phyloP scores from a whole-genome alignment of 2,888 invertebrate genomes.

The Volucella inanis region DNA sequence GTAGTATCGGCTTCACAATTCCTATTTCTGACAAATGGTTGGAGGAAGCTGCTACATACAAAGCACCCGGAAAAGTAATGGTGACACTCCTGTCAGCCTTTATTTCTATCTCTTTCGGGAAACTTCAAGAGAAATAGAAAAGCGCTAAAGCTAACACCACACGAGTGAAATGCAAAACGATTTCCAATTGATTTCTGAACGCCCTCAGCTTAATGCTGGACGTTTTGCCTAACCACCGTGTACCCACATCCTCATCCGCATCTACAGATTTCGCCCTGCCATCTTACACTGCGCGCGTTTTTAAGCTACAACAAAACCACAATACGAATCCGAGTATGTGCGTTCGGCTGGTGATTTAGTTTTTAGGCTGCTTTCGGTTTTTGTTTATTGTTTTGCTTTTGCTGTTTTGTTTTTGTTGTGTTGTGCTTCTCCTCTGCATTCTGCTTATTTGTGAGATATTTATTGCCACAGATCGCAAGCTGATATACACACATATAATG shows the following conservation, averaged over 20 bases:
- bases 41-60: conserved; percentile 21
- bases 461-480: conserved; percentile 83
- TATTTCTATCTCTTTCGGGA: conserved; percentile 27
- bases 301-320: too few relatives aligned
- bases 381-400: conserved; percentile 23
- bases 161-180: conserved; percentile 58
- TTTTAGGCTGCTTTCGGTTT: conserved; percentile 47
- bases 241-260: conserved; percentile 31
- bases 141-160: conserved; percentile 39
- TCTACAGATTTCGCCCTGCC: conserved; percentile 32
- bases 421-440: conserved; percentile 81
- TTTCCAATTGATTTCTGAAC: conserved; percentile 70
- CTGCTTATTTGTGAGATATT: conserved; percentile 84
- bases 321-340: conserved; percentile 34
- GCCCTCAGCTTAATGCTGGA: conserved; percentile 52
- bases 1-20: conserved; percentile 18
- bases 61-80: conserved; percentile 21
- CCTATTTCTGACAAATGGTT: conserved; percentile 40
- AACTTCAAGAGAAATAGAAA: conserved; percentile 26
- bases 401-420: conserved; percentile 38
- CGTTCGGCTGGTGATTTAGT: conserved; percentile 67
- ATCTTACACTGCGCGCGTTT: conserved; percentile 9
- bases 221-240: too few relatives aligned
- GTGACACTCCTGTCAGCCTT: conserved; percentile 53
- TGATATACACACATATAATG: conserved; percentile 83